Evolutionary conservation across 1,140 invertebrate genomes (phyloP).

Genomic region (Stegodyphus dumicola): DNA sequence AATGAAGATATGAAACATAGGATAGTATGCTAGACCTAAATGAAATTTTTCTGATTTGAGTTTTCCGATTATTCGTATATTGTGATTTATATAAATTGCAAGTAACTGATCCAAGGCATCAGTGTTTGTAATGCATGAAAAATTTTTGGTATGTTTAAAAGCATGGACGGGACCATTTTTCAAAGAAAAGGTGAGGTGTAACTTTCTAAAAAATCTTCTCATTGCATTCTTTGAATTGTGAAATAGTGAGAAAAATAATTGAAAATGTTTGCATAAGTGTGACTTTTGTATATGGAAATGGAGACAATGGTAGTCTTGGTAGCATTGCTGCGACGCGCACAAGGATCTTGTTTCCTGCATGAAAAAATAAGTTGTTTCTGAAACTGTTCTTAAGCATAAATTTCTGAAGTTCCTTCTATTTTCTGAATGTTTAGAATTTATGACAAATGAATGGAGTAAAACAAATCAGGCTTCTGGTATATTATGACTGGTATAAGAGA

Average conservation of each 20-base stretch:
- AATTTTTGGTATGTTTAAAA: neutral
- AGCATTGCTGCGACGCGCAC: constrained; percentile 39
- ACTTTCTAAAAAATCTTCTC: constrained; percentile 24
- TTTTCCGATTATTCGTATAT: too few relatives aligned
- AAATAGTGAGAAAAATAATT: neutral
- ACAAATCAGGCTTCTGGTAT: neutral
- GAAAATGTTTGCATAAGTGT: neutral
- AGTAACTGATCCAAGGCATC: neutral
- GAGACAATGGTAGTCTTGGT: constrained; percentile 20
- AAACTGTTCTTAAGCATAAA: constrained; percentile 28
- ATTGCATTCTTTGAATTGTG: neutral
- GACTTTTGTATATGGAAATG: neutral
- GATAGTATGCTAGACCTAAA: too few relatives aligned
- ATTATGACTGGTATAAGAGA: neutral
- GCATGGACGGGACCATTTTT: constrained; percentile 16
- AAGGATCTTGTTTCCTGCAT: constrained; percentile 38
- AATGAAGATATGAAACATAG: too few relatives aligned
- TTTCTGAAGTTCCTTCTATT: neutral
- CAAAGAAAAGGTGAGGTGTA: constrained; percentile 19
- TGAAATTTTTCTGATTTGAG: too few relatives aligned
- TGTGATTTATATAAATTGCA: neutral
- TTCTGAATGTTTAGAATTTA: neutral
- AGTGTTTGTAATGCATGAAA: neutral
- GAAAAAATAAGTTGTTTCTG: neutral
- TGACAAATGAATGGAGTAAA: neutral